Evolutionary conservation across 2,797 vertebrate species (phyloP).

Genomic region (Limosa lapponica): DNA sequence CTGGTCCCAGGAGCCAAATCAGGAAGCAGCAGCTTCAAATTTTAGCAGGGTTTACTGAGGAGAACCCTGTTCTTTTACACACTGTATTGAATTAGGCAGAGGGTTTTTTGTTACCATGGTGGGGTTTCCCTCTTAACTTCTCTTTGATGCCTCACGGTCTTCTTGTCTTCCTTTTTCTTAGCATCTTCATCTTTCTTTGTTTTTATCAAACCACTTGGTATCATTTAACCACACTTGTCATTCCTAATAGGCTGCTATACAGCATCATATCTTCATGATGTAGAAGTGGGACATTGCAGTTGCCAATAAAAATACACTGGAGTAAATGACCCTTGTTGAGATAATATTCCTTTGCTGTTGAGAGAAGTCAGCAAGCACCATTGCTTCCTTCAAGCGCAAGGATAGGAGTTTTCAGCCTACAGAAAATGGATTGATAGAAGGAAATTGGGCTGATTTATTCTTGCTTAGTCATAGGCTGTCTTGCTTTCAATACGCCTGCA

Average conservation of each 20-base stretch:
- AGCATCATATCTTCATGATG: neutral
- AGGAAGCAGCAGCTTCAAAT: neutral
- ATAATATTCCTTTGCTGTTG: neutral
- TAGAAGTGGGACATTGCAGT: neutral
- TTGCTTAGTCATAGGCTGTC: conserved; percentile 18
- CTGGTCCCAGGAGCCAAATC: neutral
- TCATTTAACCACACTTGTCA: neutral
- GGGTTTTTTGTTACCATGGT: neutral
- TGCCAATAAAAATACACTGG: neutral
- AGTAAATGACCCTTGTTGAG: neutral
- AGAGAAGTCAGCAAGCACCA: neutral
- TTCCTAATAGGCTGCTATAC: neutral
- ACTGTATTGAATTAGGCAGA: neutral
- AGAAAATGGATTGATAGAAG: neutral
- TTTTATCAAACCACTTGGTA: conserved; percentile 14
- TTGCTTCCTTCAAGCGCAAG: neutral
- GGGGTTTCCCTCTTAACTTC: neutral
- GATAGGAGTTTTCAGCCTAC: neutral
- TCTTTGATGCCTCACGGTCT: neutral
- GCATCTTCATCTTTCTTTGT: neutral
- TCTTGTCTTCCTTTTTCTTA: neutral
- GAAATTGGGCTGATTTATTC: conserved; percentile 1
- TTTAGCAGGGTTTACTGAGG: neutral
- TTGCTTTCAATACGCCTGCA: neutral
- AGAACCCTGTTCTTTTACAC: neutral